Evolutionary conservation across 2,113 vertebrate species (phyloP), one percentile per base, ranked within the genome.

Genomic region (Catharus minimus): DNA sequence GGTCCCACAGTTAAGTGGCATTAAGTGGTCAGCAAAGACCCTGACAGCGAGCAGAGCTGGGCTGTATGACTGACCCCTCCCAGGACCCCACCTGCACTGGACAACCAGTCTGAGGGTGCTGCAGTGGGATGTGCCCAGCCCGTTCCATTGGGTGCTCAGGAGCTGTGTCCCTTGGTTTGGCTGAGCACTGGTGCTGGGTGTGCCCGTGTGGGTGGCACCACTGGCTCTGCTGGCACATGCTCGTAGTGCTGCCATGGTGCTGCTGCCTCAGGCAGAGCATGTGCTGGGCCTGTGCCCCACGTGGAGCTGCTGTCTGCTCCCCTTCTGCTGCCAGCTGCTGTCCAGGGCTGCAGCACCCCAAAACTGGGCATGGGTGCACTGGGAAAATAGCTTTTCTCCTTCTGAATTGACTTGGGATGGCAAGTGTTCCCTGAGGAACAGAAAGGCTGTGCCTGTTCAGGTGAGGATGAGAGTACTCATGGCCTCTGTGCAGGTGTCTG

Each of bases 271-370:
- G 68, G 14, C 2, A 5, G 55, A 19, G 75, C 65, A 4, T 6
- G 1, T 2, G 13, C 76, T 11, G 58, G 4, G 32, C 64, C 57
- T 33, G 43, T 3, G 5, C 53, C 7, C 3, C 4, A 0, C 0
- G 0, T 21, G 2, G 1, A 30, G 56, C 56, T 41, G 1, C 2
- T 6, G 46, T 15, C 68, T 55, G 65, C 36, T 71, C 64, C 16
- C 12, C 39, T 52, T 11, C 27, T 18, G 0, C 39, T 33, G 60
- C 11, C 60, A 27, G 69, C n/a, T 41, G 32, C 49, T 66, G 56
- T 12, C 75, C 16, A 8, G 66, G 71, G 39, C 64, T 55, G 30
- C 7, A n/a, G 0, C 0, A 2, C 32, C 21, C 30, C 11, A 16
- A 15, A 58, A 7, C 18, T 6, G n/a, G 38, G 28, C 7, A 4